phyloP scores from a whole-genome alignment of 2,113 vertebrate species.

The Andinoacara biseriatus region DNA sequence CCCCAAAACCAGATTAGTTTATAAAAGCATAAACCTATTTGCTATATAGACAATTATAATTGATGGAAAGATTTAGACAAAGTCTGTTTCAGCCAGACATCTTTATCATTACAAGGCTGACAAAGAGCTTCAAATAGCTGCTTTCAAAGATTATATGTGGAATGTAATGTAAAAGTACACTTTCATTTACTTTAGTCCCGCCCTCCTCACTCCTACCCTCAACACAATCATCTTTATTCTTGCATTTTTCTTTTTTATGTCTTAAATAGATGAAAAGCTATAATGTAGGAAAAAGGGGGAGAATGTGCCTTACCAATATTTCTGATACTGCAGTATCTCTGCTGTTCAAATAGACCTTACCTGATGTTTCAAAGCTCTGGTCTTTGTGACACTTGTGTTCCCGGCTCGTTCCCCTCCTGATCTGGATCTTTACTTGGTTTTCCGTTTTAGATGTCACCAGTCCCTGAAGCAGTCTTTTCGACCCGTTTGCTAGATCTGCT shows the following conservation, averaged over 20 bases:
- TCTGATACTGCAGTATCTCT: neutral
- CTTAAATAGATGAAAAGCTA: neutral
- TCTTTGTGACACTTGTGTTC: neutral
- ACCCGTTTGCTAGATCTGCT: neutral
- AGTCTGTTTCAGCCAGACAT: neutral
- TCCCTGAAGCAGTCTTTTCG: slow-evolving; percentile 13
- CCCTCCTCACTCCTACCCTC: neutral
- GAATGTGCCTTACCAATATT: neutral
- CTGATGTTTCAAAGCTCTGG: slow-evolving; percentile 23
- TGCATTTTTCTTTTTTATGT: neutral
- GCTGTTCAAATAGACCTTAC: slow-evolving; percentile 7
- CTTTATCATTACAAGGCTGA: neutral
- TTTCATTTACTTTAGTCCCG: neutral
- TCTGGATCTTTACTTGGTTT: neutral
- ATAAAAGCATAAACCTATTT: neutral
- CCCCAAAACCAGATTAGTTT: neutral
- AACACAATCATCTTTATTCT: neutral
- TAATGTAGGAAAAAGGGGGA: neutral
- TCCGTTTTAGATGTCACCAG: neutral
- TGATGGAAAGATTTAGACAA: neutral
- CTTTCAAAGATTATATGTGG: neutral
- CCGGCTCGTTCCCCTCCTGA: neutral
- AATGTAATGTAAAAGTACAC: neutral
- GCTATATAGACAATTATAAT: neutral
- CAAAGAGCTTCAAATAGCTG: neutral